Conservation (phyloP, 1,140 invertebrate genomes). For the Dreissena rostriformis region DNA sequence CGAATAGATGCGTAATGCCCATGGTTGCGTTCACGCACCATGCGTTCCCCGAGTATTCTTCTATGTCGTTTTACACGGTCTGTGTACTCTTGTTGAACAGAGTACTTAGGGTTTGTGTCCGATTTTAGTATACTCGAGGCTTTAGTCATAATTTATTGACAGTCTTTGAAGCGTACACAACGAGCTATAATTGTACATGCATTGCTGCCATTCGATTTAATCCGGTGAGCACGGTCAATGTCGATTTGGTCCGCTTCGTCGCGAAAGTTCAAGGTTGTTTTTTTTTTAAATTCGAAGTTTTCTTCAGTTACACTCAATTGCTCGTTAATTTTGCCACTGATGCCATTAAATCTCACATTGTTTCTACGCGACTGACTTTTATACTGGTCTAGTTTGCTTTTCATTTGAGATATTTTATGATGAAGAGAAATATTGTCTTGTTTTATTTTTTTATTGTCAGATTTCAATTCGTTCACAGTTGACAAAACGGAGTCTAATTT, state of each 20-base stretch:
- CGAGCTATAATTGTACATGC: not conserved
- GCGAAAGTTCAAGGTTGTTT: not conserved
- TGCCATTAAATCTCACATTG: not conserved
- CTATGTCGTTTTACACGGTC: not conserved
- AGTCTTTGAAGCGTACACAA: not conserved
- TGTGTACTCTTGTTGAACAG: not conserved
- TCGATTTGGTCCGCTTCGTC: not conserved
- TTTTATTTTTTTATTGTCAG: not conserved
- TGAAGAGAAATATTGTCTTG: not conserved
- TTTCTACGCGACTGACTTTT: not conserved
- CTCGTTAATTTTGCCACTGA: not conserved
- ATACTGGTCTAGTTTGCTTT: not conserved
- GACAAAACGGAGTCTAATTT: not conserved
- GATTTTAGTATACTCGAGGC: not conserved
- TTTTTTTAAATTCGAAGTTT: not conserved
- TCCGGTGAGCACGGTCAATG: not conserved
- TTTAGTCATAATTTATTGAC: not conserved
- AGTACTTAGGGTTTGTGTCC: not conserved
- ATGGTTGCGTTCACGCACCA: not conserved
- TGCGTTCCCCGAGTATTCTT: not conserved
- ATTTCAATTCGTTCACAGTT: not conserved
- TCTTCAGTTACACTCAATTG: not conserved
- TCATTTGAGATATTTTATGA: not conserved
- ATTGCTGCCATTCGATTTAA: not conserved
- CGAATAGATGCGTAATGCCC: too few species aligned